Evolutionary conservation across 53 echinoderm and acorn worm species (phyloP).

Genomic region (Crossaster papposus): DNA sequence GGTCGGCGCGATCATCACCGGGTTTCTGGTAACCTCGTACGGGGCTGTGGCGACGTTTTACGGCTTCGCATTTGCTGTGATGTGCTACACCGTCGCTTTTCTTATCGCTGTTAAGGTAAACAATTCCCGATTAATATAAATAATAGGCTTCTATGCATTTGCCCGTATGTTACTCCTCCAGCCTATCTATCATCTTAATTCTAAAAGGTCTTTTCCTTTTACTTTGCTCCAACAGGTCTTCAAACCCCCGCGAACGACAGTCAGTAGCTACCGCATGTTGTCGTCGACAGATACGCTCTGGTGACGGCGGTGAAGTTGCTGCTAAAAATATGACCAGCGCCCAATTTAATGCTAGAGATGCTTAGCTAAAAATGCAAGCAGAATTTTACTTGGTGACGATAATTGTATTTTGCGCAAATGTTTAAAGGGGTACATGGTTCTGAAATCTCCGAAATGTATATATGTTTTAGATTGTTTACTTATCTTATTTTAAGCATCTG

Average conservation of each 20-base stretch:
- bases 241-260: constrained; percentile 8
- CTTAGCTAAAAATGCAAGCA: no score
- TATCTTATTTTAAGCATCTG: no score
- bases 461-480: no score
- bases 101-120: constrained; percentile 49
- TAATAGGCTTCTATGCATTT: no score
- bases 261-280: constrained; percentile 34
- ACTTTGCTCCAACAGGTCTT: neutral
- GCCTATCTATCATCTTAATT: no score
- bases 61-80: constrained; percentile 50
- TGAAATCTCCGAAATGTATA: no score
- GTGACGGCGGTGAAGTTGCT: neutral
- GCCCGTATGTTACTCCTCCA: no score
- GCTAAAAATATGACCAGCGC: neutral
- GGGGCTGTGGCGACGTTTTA: constrained; percentile 77
- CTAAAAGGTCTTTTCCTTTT: neutral
- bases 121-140: no score
- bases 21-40: constrained; percentile 58
- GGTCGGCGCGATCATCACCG: constrained; percentile 67
- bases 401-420: no score
- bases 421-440: no score
- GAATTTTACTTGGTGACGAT: no score
- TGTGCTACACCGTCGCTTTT: constrained; percentile 51
- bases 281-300: constrained; percentile 16
- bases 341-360: neutral